Percentiles rank a stretch among this genome's conserved stretches.
These are phyloP conservation scores for Fragum sueziense DNA, from an alignment of 2,888 invertebrate genomes.

Conservation along the genomic window DNA sequence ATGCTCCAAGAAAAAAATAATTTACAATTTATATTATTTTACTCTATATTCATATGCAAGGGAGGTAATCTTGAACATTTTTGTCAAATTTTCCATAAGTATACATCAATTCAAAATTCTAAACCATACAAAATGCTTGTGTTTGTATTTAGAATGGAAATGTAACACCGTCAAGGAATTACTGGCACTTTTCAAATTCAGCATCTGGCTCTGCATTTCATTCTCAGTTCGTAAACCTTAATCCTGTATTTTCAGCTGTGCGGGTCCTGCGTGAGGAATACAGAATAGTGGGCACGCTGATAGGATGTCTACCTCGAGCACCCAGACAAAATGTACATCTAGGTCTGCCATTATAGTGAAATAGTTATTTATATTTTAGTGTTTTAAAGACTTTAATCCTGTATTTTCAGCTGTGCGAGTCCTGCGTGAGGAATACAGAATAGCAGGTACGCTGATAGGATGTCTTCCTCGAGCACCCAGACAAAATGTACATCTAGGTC, in stretches of 20 bases:
- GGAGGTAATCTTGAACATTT: no score
- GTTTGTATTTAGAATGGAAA: no score
- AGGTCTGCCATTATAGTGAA: slow-evolving; percentile 88
- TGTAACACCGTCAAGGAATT: no score
- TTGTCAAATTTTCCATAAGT: no score
- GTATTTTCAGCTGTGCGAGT: slow-evolving; percentile 71
- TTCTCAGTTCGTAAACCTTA: no score
- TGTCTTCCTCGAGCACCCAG: slow-evolving; percentile 88
- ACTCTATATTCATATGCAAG: no score
- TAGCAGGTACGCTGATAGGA: slow-evolving; percentile 91
- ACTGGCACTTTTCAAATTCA: no score
- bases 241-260: slow-evolving; percentile 72
- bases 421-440: slow-evolving; percentile 88
- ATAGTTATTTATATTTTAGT: neutral
- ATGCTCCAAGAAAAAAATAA: no score
- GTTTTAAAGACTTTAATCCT: slow-evolving; percentile 7
- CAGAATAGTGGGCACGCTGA: slow-evolving; percentile 90
- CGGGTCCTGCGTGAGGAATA: slow-evolving; percentile 86
- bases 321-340: slow-evolving; percentile 88
- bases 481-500: slow-evolving; percentile 87
- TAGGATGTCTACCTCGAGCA: slow-evolving; percentile 89
- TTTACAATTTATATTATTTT: no score
- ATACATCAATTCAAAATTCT: no score
- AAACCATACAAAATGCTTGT: no score
- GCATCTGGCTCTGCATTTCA: no score